phyloP scores from a whole-genome alignment of 2,888 invertebrate species.

The Thera obeliscata region DNA sequence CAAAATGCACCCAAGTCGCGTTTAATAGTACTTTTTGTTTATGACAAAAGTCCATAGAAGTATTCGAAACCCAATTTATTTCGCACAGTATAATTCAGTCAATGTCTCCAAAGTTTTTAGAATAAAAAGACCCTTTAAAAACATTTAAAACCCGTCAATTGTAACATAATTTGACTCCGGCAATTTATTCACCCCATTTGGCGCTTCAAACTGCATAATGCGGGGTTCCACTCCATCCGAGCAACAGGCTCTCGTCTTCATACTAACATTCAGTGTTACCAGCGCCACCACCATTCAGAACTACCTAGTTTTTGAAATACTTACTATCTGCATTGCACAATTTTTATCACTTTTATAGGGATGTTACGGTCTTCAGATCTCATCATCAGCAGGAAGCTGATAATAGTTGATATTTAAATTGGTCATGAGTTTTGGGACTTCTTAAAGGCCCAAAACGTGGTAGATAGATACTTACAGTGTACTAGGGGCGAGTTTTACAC shows the following conservation, averaged over 20 bases:
- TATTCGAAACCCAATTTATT: neutral
- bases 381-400: too few species aligned
- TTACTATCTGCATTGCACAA: too few species aligned
- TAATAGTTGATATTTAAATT: too few species aligned
- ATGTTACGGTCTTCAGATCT: too few species aligned
- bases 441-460: too few species aligned
- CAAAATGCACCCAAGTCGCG: too few species aligned
- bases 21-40: too few species aligned
- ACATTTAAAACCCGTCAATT: slow-evolving; percentile 26
- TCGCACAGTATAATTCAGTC: neutral
- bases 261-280: slow-evolving; percentile 41
- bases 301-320: neutral
- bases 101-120: neutral
- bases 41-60: neutral
- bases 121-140: slow-evolving; percentile 17
- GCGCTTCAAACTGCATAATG: slow-evolving; percentile 36
- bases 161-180: slow-evolving; percentile 33
- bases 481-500: too few species aligned
- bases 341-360: too few species aligned
- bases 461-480: too few species aligned
- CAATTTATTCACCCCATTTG: slow-evolving; percentile 41
- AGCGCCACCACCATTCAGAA: neutral
- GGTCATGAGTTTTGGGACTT: too few species aligned
- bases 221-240: slow-evolving; percentile 36
- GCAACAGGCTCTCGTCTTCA: slow-evolving; percentile 57